Evolutionary conservation across 1,140 invertebrate genomes (phyloP), one percentile per base, ranked within the genome.

Genomic region (Lepidotrigona ventralis): DNA sequence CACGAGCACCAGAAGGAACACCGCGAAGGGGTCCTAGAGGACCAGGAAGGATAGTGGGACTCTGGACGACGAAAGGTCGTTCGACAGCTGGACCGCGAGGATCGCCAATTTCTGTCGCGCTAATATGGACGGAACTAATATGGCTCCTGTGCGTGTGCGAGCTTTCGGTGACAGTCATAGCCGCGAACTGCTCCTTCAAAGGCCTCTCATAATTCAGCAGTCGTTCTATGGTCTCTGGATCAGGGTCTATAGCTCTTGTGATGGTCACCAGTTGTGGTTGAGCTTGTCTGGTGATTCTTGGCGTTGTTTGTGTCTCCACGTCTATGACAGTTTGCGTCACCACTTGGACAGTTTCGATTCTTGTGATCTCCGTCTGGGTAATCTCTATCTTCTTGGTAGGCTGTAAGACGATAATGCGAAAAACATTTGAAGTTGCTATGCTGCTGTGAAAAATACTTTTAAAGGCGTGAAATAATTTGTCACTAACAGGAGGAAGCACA

Each of bases 291-390:
- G 53, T n/a, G 26, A 81, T 33, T 29, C n/a, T 53, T n/a, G 4
- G 83, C 2, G 17, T 46, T 17, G 53, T 54, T 21, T 69, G 74
- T 8, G 51, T 56, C 14, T 71, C 76, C 0, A 54, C 19, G 23
- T 66, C 33, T 0, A 58, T 17, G 11, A 83, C 29, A 1, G 85
- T 76, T 46, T 84, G 81, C 4, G 84, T 79, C 39, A 72, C 19
- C 56, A 69, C 54, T 68, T 86, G 66, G 1, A 85, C 53, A 6
- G 66, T 70, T 11, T 86, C 81, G 11, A 81, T 70, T 17, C 33
- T 71, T 5, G 33, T 81, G 17, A 78, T 53, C 15, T 83, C 75
- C 1, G 80, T 85, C 17, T 85, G 79, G 1, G 66, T 79, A 2
- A 79, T 29, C 19, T 85, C 66, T 0, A 64, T 66, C n/a, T 85